Evolutionary conservation across 2,888 invertebrate genomes (phyloP).

Genomic region (Villa cingulata): DNA sequence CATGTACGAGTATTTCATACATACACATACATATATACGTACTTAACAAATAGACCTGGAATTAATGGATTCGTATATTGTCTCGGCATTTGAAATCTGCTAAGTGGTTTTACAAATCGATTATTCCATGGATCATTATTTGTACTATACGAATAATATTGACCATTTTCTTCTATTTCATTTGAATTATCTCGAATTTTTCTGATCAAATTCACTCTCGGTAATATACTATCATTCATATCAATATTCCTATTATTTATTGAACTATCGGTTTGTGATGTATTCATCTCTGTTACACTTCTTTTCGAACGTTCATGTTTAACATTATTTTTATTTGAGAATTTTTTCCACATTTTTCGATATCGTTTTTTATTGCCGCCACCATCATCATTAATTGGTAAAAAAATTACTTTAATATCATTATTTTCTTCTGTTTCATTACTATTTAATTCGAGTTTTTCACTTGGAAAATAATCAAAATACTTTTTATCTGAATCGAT

Average conservation of each 20-base stretch:
- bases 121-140: slow-evolving; percentile 13
- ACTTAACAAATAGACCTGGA: slow-evolving; percentile 3
- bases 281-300: neutral
- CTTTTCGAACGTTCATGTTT: neutral
- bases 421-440: slow-evolving; percentile 3
- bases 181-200: neutral
- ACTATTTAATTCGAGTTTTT: slow-evolving; percentile 9
- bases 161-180: neutral
- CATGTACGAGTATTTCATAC: too few species aligned
- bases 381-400: slow-evolving; percentile 3
- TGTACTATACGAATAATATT: slow-evolving; percentile 6
- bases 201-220: neutral
- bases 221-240: neutral
- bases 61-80: too few species aligned
- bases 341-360: neutral
- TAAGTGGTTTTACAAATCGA: slow-evolving; percentile 4
- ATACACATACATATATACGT: neutral
- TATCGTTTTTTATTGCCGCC: neutral
- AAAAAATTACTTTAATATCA: slow-evolving; percentile 9
- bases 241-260: neutral
- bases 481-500: slow-evolving; percentile 15
- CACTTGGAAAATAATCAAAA: slow-evolving; percentile 18
- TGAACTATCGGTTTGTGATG: neutral
- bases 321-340: neutral
- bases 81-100: slow-evolving; percentile 10